These are phyloP conservation scores for Ctenomys sociabilis DNA, from an alignment of 2,113 vertebrate genomes.

Conservation along the genomic window DNA sequence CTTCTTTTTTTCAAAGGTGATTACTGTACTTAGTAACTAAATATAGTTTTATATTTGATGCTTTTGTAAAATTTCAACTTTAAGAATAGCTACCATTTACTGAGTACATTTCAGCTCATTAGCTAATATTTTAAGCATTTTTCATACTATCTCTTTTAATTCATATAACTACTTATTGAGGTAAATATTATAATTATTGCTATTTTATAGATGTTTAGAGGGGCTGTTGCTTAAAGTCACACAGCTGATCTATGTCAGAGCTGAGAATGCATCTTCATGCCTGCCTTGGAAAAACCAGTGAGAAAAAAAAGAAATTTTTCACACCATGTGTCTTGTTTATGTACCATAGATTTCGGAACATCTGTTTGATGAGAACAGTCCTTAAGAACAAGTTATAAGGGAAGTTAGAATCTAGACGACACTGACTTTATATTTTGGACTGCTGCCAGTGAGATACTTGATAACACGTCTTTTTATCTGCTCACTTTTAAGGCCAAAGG, in stretches of 20 bases:
- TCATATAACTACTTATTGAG: neutral
- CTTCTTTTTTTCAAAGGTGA: slow-evolving; percentile 23
- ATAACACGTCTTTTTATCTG: slow-evolving; percentile 8
- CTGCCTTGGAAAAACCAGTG: slow-evolving; percentile 49
- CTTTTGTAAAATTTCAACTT: slow-evolving; percentile 51
- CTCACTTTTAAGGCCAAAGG: slow-evolving; percentile 22
- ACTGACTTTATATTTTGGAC: neutral
- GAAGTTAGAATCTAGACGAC: neutral
- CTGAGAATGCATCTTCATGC: neutral
- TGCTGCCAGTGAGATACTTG: neutral
- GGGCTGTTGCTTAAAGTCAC: neutral
- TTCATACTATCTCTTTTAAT: slow-evolving; percentile 42
- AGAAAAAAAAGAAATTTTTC: neutral
- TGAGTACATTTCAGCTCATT: slow-evolving; percentile 25
- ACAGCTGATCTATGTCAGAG: neutral
- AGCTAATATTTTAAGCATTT: neutral
- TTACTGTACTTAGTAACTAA: slow-evolving; percentile 50
- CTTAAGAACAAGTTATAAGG: neutral
- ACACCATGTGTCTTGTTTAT: neutral
- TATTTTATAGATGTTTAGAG: slow-evolving; percentile 46
- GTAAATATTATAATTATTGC: slow-evolving; percentile 12
- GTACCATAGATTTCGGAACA: neutral
- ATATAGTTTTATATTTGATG: neutral
- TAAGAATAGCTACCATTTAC: slow-evolving; percentile 21
- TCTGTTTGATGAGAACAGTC: neutral